A percentile compares a stretch with the other conserved stretches of the same genome.
Conservation (phyloP, 2,113 vertebrate genomes). For the Salvelinus alpinus region DNA sequence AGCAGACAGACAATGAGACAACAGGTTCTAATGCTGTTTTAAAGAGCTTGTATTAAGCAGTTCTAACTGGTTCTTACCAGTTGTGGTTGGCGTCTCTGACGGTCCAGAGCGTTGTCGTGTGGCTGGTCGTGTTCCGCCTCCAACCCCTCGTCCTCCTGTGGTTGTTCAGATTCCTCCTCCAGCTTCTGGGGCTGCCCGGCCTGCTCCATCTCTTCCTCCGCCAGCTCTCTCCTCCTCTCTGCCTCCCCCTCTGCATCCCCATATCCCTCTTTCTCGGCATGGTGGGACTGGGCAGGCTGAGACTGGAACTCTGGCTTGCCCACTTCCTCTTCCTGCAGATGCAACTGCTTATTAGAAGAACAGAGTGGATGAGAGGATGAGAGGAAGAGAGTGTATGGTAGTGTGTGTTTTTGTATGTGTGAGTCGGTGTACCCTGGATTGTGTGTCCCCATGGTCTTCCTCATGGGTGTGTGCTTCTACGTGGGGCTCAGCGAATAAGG, state of each 20-base stretch:
- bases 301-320: constrained; percentile 71
- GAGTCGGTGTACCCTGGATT: constrained; percentile 49
- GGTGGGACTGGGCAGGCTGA: constrained; percentile 51
- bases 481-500: not conserved
- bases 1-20: not conserved
- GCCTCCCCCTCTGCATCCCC: constrained; percentile 63
- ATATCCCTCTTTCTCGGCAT: constrained; percentile 27
- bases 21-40: too few species aligned
- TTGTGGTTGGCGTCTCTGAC: constrained; percentile 54
- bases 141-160: constrained; percentile 60
- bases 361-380: not conserved
- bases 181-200: constrained; percentile 82
- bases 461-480: constrained; percentile 3
- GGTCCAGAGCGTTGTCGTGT: constrained; percentile 68
- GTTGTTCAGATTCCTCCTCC: constrained; percentile 74
- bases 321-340: constrained; percentile 40
- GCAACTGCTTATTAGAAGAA: constrained; percentile 26
- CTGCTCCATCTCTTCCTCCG: constrained; percentile 84
- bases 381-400: not conserved
- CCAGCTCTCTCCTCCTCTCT: constrained; percentile 81
- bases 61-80: constrained; percentile 43
- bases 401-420: not conserved
- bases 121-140: constrained; percentile 61
- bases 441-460: constrained; percentile 15
- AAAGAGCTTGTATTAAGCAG: not conserved